These are phyloP conservation scores for Ondatra zibethicus DNA, from an alignment of 2,113 vertebrate species.

Conservation along the genomic window DNA sequence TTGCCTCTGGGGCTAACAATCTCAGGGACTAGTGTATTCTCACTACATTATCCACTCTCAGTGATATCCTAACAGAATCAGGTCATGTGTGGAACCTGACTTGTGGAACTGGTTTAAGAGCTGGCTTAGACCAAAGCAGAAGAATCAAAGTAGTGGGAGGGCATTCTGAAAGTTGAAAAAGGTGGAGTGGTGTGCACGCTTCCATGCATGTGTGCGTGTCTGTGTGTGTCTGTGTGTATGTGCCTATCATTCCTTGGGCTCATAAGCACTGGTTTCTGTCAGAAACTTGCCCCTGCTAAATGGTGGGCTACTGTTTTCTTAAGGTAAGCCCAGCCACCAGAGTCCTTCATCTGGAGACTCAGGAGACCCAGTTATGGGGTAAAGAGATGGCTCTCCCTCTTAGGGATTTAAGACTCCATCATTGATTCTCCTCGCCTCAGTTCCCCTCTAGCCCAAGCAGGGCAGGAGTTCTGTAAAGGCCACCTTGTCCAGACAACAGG, in stretches of 20 bases:
- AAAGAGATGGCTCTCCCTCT: background rate
- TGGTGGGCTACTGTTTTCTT: background rate
- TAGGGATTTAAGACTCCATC: background rate
- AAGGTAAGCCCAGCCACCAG: background rate
- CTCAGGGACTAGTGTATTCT: background rate
- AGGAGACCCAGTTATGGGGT: background rate
- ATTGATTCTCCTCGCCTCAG: background rate
- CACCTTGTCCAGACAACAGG: background rate
- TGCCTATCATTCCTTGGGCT: background rate
- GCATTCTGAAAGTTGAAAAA: background rate
- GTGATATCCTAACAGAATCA: background rate
- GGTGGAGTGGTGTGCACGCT: background rate
- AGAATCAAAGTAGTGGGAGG: background rate
- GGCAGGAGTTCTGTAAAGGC: background rate
- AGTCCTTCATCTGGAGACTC: background rate
- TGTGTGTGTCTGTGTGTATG: background rate
- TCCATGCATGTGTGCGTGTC: no score
- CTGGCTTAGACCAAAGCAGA: background rate
- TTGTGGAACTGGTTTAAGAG: background rate
- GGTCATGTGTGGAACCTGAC: background rate
- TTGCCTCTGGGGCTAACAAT: background rate
- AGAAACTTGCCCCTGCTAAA: background rate
- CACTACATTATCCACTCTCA: background rate
- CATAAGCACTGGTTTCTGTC: background rate
- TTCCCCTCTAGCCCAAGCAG: background rate